Evolutionary conservation across 2,888 invertebrate species (phyloP), one percentile per base, ranked within the genome.

Genomic region (Dryadula phaetusa): DNA sequence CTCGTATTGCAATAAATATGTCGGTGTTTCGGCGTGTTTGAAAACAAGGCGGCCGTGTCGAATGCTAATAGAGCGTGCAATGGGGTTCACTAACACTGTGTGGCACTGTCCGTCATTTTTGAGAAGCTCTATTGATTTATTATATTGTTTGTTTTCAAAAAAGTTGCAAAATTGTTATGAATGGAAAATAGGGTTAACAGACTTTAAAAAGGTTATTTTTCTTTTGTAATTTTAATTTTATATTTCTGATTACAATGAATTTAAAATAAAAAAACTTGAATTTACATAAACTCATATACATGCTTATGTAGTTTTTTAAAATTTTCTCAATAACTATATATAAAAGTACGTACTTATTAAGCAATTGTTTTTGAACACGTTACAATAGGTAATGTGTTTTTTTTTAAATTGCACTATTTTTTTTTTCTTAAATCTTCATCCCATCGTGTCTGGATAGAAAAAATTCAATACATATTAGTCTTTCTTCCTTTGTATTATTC

Each of bases 1-100:
- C 85, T 88, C 82, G 83, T 87, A 87, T 87, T 86, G 88, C 86
- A 83, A 92, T 92, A 89, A 91, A 92, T 90, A 86, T 88, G 88
- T 83, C 87, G 75, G 74, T 82, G 79, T 80, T 69, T 76, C 75
- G 76, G 77, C 73, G 74, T 88, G 90, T 92, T 92, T 91, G 90
- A 88, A 76, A 90, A 92, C 92, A 92, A 80, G 81, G 82, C 83
- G 77, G 75, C 88, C 89, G 85, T 89, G 83, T 78, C 90, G 79
- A 86, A 92, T 87, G 80, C 75, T 86, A 87, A 89, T 87, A 85
- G 90, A 83, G 83, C 89, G 86, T 87, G 86, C 79, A 79, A 84
- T 83, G 72, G 81, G 84, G 81, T 76, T 64, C 66, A 28, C 67
- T 64, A 75, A 71, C 67, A 69, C 75, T 82, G 82, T 81, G 82